Conservation (phyloP, 2,797 vertebrate species). For the Chelon labrosus region DNA sequence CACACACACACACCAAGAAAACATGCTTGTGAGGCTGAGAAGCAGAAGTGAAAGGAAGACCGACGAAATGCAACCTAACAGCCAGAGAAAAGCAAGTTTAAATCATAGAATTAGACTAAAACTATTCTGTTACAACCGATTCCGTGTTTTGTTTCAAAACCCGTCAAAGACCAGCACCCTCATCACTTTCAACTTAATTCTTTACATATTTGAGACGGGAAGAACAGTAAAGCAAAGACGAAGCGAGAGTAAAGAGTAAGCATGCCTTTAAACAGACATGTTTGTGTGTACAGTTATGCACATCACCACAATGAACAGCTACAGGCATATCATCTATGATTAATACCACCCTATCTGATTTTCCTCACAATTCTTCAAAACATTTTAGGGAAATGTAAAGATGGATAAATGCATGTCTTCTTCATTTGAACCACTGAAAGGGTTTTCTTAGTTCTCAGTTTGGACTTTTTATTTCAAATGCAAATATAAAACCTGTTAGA, state of each 20-base stretch:
- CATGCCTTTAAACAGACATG: too few relatives aligned
- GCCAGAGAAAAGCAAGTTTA: conserved; percentile 1
- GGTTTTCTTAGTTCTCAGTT: background rate
- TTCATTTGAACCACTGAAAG: background rate
- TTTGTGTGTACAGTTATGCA: background rate
- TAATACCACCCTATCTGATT: background rate
- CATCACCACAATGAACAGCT: background rate
- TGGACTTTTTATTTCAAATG: too few relatives aligned
- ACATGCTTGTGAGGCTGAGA: conserved; percentile 15
- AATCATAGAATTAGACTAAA: conserved; percentile 20
- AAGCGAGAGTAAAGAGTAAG: background rate
- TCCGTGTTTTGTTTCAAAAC: conserved; percentile 1
- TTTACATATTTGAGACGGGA: background rate
- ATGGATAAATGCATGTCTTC: background rate
- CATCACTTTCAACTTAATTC: background rate
- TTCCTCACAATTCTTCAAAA: background rate
- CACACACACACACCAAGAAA: conserved; percentile 9
- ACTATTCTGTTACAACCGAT: conserved; percentile 15
- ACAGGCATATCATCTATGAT: background rate
- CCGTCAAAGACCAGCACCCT: background rate
- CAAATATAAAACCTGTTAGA: background rate
- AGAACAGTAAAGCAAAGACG: background rate
- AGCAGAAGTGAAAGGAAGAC: conserved; percentile 1
- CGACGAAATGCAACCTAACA: background rate
- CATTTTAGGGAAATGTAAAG: background rate